Conservation (phyloP, 2,797 vertebrate genomes). For the Manis javanica region DNA sequence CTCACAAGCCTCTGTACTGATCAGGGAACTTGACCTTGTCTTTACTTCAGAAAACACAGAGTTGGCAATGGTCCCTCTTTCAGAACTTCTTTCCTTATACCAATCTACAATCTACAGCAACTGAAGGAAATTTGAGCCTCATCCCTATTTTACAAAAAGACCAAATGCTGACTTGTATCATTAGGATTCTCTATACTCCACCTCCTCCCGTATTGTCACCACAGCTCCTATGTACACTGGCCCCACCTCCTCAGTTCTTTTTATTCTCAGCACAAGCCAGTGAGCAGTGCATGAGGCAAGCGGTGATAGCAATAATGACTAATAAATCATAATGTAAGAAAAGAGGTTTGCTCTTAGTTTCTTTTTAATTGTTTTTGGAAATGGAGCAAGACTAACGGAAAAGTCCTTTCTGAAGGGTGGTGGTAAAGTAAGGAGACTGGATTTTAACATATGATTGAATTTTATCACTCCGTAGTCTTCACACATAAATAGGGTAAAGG, state of each 20-base stretch:
- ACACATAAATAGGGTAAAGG: background rate
- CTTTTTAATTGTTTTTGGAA: constrained; percentile 17
- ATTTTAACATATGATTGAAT: background rate
- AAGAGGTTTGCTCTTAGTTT: background rate
- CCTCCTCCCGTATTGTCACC: background rate
- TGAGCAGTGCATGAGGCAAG: background rate
- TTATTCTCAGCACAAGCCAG: background rate
- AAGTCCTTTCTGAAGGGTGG: background rate
- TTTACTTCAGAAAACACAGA: background rate
- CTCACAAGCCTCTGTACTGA: background rate
- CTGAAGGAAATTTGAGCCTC: background rate
- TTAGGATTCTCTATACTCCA: background rate
- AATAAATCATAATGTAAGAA: background rate
- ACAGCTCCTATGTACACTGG: background rate
- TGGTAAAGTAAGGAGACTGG: background rate
- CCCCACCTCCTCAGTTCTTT: background rate
- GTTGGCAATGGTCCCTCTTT: background rate
- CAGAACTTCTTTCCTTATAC: background rate
- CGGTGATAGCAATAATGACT: background rate
- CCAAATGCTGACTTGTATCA: background rate
- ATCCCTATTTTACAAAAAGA: background rate
- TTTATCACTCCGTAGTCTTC: background rate
- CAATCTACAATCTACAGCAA: background rate
- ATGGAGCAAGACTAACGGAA: background rate
- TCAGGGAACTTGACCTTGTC: background rate